phyloP scores from a whole-genome alignment of 1,140 invertebrate species.

The Glossosoma conforme region DNA sequence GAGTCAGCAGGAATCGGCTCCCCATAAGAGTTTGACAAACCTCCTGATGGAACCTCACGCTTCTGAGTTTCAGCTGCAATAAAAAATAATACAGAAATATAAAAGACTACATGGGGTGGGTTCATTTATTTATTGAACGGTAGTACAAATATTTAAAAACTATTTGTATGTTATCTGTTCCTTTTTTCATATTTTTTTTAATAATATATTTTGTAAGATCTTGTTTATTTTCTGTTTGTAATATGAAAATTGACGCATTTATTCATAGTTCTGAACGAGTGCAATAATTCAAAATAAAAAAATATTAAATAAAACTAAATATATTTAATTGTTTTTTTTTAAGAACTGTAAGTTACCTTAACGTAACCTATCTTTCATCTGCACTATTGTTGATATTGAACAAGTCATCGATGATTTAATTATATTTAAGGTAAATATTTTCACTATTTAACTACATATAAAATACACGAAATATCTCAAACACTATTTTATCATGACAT shows the following conservation, averaged over 20 bases:
- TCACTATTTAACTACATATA: too few relatives aligned
- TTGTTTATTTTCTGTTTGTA: not conserved
- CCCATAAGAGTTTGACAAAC: slow-evolving; percentile 48
- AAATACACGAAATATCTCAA: too few relatives aligned
- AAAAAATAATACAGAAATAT: not conserved
- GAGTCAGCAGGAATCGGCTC: slow-evolving; percentile 43
- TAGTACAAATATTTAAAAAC: not conserved
- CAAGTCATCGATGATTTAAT: too few relatives aligned
- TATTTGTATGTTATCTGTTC: not conserved
- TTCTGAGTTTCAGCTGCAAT: slow-evolving; percentile 47
- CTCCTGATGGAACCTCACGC: slow-evolving; percentile 42
- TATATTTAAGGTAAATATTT: too few relatives aligned
- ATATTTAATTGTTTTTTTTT: too few relatives aligned
- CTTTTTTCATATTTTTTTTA: not conserved
- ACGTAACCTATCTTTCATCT: too few relatives aligned
- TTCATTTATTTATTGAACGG: not conserved
- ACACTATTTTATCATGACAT: too few relatives aligned
- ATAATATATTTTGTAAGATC: not conserved
- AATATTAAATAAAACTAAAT: too few relatives aligned
- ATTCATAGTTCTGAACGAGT: not conserved
- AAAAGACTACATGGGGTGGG: not conserved
- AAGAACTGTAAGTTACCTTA: too few relatives aligned
- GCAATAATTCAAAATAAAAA: too few relatives aligned
- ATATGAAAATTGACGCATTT: not conserved
- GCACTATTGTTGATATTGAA: too few relatives aligned